Evolutionary conservation across 2,888 invertebrate species (phyloP), one percentile per base, ranked within the genome.

Genomic region (Actias luna): DNA sequence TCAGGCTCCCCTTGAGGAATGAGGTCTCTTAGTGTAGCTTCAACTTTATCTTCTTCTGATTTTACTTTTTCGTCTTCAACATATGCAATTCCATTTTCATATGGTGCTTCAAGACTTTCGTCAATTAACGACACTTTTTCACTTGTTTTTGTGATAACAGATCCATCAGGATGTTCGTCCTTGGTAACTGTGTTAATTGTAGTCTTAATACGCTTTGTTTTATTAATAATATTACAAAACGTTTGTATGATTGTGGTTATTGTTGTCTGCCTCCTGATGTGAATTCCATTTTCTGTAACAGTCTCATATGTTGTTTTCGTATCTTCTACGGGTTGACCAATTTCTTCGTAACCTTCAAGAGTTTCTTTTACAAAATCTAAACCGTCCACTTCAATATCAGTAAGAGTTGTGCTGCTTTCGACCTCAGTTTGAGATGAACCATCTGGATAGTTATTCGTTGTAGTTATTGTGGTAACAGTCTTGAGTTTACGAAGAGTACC

Each of bases 141-240:
- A 73, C 80, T 88, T 1, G 85, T 87, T 74, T 83, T 88, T 31
- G 83, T 86, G 14, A 83, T 74, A 12, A 89, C 68, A 36, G 88
- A 82, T 7, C 90, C 88, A 78, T 91, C 87, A 3, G 88, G 88
- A 67, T 88, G 78, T 73, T 85, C 84, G 71, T 93, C 92, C 80
- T 88, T 88, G 25, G 78, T 78, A 4, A 82, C 69, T 5, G 85
- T 91, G 65, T 72, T 85, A 0, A 83, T 75, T n/a, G 80, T 88
- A 10, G 78, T 87, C 74, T 88, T 88, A 12, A 79, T 80, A 72
- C 87, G 80, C 65, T 80, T 85, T 2, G 82, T 67, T 60, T 80
- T 80, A 14, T 73, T 67, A 18, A 29, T 39, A 25, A 39, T 46
- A 66, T 85, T 86, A 58, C 71, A 68, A 64, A 77, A 89, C 62